These are phyloP conservation scores for Acheta domesticus DNA, from an alignment of 2,888 invertebrate species.

Conservation along the genomic window DNA sequence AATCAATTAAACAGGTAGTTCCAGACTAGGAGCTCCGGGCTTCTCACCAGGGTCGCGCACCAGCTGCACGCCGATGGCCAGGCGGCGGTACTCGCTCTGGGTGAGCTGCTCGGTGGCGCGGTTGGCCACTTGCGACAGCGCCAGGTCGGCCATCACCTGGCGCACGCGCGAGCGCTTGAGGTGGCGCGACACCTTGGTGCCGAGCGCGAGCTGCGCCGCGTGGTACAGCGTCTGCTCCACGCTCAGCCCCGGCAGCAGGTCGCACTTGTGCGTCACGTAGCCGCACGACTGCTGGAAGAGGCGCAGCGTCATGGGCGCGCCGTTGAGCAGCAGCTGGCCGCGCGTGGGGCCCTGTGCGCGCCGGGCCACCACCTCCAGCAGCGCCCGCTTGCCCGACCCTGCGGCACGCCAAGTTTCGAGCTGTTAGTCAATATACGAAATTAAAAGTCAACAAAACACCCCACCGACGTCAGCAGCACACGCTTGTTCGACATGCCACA, in stretches of 20 bases:
- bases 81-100: conserved; percentile 82
- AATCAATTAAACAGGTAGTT: no score
- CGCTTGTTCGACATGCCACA: not conserved
- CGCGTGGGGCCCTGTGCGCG: conserved; percentile 76
- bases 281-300: conserved; percentile 84
- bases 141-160: conserved; percentile 89
- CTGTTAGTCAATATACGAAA: not conserved
- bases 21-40: no score
- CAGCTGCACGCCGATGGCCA: conserved; percentile 88
- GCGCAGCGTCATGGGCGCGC: conserved; percentile 73
- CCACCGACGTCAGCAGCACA: not conserved
- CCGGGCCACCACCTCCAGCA: conserved; percentile 86
- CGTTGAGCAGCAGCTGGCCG: conserved; percentile 86
- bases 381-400: conserved; percentile 93
- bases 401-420: conserved; percentile 35
- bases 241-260: conserved; percentile 79
- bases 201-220: conserved; percentile 59
- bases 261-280: conserved; percentile 82
- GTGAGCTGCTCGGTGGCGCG: conserved; percentile 79
- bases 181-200: conserved; percentile 67
- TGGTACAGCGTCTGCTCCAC: conserved; percentile 82
- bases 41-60: conserved; percentile 84
- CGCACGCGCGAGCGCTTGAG: conserved; percentile 81
- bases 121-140: conserved; percentile 84
- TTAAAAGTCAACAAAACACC: not conserved